Percentiles rank a stretch among this genome's conserved stretches.
Evolutionary conservation across 35 echinoderm and acorn worm species (phyloP).

Genomic region (Acanthaster planci): DNA sequence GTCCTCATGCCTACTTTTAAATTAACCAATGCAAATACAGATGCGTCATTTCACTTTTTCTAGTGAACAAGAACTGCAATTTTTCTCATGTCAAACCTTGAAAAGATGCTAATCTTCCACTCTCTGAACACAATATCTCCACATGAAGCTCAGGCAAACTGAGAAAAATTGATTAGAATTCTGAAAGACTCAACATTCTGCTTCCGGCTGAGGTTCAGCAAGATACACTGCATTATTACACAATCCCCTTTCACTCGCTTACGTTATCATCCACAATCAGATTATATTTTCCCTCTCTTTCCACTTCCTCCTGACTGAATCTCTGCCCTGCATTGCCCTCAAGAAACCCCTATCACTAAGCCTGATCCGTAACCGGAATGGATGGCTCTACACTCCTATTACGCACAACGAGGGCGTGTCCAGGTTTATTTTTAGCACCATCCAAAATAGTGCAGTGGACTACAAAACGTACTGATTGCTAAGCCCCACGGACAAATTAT

Average conservation of each 20-base stretch:
- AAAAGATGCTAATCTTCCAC: too few species aligned
- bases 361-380: constrained; percentile 6
- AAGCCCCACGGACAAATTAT: constrained; percentile 19
- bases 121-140: too few species aligned
- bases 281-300: not conserved
- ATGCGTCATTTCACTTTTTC: too few species aligned
- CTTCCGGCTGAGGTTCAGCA: too few species aligned
- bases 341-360: constrained; percentile 21
- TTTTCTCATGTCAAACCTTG: too few species aligned
- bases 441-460: constrained; percentile 24
- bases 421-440: constrained; percentile 15
- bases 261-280: not conserved
- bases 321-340: not conserved
- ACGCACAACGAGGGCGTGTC: constrained; percentile 14
- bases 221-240: constrained; percentile 12
- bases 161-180: constrained; percentile 17
- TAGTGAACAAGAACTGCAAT: too few species aligned
- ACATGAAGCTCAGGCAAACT: not conserved
- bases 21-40: too few species aligned
- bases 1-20: too few species aligned
- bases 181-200: not conserved
- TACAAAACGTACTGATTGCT: constrained; percentile 19
- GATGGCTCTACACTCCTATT: constrained; percentile 4
- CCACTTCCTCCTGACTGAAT: not conserved
- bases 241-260: constrained; percentile 1